These are phyloP conservation scores for Amphibalanus amphitrite DNA, from an alignment of 1,140 invertebrate genomes.

Conservation along the genomic window DNA sequence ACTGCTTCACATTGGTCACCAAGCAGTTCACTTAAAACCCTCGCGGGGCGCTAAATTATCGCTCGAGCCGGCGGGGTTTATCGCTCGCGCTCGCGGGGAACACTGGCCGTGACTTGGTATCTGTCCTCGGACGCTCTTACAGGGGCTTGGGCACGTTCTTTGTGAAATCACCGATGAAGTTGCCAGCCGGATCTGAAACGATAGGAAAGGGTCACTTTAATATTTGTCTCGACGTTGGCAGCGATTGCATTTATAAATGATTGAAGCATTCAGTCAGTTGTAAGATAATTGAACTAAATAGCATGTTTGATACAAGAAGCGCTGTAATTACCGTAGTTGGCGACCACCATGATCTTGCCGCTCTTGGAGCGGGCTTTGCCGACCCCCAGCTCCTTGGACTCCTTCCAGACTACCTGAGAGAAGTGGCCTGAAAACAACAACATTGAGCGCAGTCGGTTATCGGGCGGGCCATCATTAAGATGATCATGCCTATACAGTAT, in stretches of 20 bases:
- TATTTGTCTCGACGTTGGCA: no score
- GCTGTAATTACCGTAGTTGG: conserved; percentile 42
- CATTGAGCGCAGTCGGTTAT: no score
- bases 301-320: no score
- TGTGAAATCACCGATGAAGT: conserved; percentile 49
- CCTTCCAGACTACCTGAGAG: conserved; percentile 60
- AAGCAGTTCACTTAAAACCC: neutral
- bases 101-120: neutral
- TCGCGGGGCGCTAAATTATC: neutral
- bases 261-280: no score
- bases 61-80: neutral
- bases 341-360: conserved; percentile 57
- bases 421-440: conserved; percentile 38
- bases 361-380: conserved; percentile 38
- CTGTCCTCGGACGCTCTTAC: neutral
- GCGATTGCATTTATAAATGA: no score
- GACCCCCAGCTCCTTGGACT: conserved; percentile 49
- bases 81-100: neutral
- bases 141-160: conserved; percentile 38
- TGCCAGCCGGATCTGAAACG: conserved; percentile 46
- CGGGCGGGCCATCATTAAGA: no score
- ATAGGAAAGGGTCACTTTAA: neutral
- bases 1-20: neutral
- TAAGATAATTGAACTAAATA: no score
- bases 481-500: no score